Evolutionary conservation across 37 sponge, comb jelly and placozoan species (phyloP).

Genomic region (Spongilla lacustris): DNA sequence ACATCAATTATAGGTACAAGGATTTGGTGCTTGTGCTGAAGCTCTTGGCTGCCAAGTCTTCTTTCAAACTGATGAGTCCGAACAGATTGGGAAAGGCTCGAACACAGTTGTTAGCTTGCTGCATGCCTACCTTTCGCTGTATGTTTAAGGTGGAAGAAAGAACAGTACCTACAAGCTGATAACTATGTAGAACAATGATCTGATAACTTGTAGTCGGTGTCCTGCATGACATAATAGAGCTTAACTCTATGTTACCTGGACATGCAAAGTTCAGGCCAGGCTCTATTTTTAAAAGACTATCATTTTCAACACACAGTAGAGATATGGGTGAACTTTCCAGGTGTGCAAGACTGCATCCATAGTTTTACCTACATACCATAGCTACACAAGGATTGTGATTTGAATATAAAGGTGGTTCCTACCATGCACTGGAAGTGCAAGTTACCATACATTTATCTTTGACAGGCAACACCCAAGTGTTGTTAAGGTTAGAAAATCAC

Average conservation of each 20-base stretch:
- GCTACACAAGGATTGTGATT: neutral
- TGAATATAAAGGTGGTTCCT: too few relatives aligned
- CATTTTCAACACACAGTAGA: neutral
- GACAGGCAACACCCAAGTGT: neutral
- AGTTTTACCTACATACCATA: neutral
- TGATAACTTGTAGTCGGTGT: neutral
- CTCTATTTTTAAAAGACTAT: slow-evolving; percentile 13
- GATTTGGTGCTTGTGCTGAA: slow-evolving; percentile 11
- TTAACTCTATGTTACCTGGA: slow-evolving; percentile 28
- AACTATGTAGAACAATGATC: slow-evolving; percentile 23
- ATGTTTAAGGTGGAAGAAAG: neutral
- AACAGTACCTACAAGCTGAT: slow-evolving; percentile 21
- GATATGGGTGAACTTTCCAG: neutral
- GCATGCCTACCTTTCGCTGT: neutral
- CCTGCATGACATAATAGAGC: neutral
- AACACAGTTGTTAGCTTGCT: slow-evolving; percentile 1
- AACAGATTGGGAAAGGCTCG: neutral
- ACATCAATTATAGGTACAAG: too few relatives aligned
- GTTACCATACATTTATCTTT: neutral
- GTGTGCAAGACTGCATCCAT: neutral
- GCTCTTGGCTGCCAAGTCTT: neutral
- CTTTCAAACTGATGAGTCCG: neutral
- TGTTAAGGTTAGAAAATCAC: neutral
- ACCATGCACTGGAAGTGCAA: too few relatives aligned
- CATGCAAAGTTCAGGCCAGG: slow-evolving; percentile 37